A percentile compares a stretch with the other conserved stretches of the same genome.
Conservation (phyloP, 2,797 vertebrate genomes). For the Semotilus atromaculatus region DNA sequence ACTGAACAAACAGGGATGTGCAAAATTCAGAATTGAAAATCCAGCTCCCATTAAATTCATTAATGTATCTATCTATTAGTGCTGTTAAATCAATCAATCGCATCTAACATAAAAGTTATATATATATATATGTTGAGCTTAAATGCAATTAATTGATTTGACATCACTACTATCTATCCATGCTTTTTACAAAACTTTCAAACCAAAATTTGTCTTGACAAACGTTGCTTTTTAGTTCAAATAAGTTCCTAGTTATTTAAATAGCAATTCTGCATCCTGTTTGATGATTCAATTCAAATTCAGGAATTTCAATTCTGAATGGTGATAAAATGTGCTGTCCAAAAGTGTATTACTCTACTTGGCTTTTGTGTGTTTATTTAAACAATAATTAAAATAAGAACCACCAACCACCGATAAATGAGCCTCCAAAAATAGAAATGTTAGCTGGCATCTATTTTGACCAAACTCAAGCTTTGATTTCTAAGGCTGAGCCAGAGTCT, state of each 20-base stretch:
- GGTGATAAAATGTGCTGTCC: conserved; percentile 5
- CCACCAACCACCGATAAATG: conserved; percentile 8
- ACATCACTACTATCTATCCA: too few species aligned
- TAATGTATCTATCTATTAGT: background rate
- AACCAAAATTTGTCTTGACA: background rate
- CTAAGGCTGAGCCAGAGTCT: conserved; percentile 30
- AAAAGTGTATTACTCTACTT: background rate
- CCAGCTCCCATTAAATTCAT: background rate
- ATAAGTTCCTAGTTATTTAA: background rate
- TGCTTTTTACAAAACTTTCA: background rate
- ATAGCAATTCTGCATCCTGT: background rate
- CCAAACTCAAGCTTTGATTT: conserved; percentile 40
- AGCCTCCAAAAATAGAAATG: conserved; percentile 34
- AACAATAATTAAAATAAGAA: background rate
- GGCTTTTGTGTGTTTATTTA: conserved; percentile 10
- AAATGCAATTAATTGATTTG: too few species aligned
- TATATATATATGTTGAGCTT: too few species aligned
- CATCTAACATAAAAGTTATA: too few species aligned
- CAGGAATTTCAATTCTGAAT: background rate
- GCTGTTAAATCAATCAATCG: too few species aligned
- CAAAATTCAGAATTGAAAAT: background rate
- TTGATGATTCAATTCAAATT: background rate
- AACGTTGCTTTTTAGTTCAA: background rate
- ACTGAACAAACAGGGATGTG: background rate
- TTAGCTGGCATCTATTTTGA: conserved; percentile 21